Percentiles rank a stretch among this genome's conserved stretches.
These are phyloP conservation scores for Danionella cerebrum DNA, from an alignment of 2,113 vertebrate species.

Conservation along the genomic window DNA sequence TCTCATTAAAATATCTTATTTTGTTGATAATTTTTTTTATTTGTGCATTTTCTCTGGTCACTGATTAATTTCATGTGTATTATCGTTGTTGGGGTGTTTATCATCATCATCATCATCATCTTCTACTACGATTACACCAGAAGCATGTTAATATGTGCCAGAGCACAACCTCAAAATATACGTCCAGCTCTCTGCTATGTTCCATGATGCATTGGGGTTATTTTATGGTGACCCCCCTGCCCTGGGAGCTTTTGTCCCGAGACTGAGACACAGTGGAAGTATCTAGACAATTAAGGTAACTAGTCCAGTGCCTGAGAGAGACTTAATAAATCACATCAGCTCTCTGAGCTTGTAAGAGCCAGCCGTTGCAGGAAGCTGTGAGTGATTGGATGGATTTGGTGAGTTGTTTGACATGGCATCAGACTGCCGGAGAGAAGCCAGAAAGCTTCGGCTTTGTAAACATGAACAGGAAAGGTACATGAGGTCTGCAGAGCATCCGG, in stretches of 20 bases:
- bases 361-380: slow-evolving; percentile 34
- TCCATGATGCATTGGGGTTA: slow-evolving; percentile 75
- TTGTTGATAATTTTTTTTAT: too few relatives aligned
- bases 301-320: slow-evolving; percentile 4
- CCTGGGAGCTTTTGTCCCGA: slow-evolving; percentile 57
- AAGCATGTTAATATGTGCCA: slow-evolving; percentile 64
- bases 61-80: slow-evolving; percentile 74
- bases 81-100: slow-evolving; percentile 60
- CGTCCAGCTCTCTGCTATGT: background rate
- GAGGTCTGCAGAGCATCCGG: slow-evolving; percentile 44
- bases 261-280: background rate
- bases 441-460: slow-evolving; percentile 56
- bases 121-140: slow-evolving; percentile 59
- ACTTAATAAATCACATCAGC: slow-evolving; percentile 19
- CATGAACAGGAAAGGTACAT: slow-evolving; percentile 42
- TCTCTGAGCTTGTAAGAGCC: slow-evolving; percentile 25
- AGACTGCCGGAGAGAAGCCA: slow-evolving; percentile 51
- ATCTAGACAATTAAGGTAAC: slow-evolving; percentile 20
- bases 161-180: slow-evolving; percentile 19
- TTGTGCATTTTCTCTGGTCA: slow-evolving; percentile 60
- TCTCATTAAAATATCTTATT: too few relatives aligned
- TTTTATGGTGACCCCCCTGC: slow-evolving; percentile 67
- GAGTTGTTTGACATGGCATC: slow-evolving; percentile 51
- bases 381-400: slow-evolving; percentile 45
- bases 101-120: slow-evolving; percentile 60